Conservation (phyloP, 2,113 vertebrate species). For the Neomonachus schauinslandi region DNA sequence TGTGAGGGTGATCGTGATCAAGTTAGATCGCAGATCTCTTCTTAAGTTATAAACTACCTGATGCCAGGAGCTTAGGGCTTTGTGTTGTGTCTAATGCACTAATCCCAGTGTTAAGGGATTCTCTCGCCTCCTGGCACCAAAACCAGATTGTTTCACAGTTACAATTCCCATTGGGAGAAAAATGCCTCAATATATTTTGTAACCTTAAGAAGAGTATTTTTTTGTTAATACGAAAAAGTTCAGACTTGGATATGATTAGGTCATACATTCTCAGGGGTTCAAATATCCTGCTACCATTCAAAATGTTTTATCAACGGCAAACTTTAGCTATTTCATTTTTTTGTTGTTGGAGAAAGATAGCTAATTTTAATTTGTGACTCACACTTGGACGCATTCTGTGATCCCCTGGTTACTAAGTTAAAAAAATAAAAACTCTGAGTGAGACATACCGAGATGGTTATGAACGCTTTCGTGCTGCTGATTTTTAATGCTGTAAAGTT, state of each 20-base stretch:
- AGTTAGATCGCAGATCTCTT: neutral
- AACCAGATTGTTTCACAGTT: conserved; percentile 70
- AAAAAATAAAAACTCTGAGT: conserved; percentile 71
- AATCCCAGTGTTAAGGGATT: neutral
- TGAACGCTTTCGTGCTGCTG: conserved; percentile 82
- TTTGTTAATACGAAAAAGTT: conserved; percentile 73
- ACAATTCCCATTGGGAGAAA: conserved; percentile 64
- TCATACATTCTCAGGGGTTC: conserved; percentile 84
- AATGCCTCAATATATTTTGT: conserved; percentile 73
- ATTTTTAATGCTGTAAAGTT: conserved; percentile 77
- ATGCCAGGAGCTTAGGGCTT: conserved; percentile 46
- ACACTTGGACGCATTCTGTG: conserved; percentile 81
- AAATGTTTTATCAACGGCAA: conserved; percentile 64
- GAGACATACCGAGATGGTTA: conserved; percentile 71
- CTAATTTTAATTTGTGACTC: conserved; percentile 72
- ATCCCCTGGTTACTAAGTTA: conserved; percentile 79
- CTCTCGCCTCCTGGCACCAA: conserved; percentile 64
- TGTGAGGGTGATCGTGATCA: conserved; percentile 56
- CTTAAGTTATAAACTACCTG: conserved; percentile 50
- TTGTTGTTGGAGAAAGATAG: conserved; percentile 69
- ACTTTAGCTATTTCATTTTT: conserved; percentile 21
- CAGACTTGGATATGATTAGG: conserved; percentile 76
- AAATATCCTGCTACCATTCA: conserved; percentile 74
- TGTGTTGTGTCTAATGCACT: neutral
- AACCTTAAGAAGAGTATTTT: conserved; percentile 73